Percentiles rank a stretch among this genome's conserved stretches.
Evolutionary conservation across 2,113 vertebrate species (phyloP).

Genomic region (Megaptera novaeangliae): DNA sequence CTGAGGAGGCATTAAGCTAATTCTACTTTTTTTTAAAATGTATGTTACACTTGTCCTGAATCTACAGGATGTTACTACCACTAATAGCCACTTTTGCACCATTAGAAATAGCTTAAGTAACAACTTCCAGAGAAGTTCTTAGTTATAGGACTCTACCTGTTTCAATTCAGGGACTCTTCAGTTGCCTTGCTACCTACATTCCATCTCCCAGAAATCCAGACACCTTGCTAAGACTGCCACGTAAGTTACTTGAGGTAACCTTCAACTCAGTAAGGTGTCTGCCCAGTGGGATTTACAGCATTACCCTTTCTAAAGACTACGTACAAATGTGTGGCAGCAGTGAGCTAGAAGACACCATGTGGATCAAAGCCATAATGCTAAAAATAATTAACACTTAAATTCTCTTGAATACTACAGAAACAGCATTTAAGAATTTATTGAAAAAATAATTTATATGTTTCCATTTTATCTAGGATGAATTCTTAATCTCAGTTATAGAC

Average conservation of each 20-base stretch:
- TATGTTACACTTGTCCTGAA: not conserved
- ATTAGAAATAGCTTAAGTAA: not conserved
- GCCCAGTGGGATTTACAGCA: not conserved
- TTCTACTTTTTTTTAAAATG: not conserved
- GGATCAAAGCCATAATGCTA: not conserved
- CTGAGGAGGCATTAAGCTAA: not conserved
- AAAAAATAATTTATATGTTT: not conserved
- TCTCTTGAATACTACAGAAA: not conserved
- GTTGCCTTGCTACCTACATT: not conserved
- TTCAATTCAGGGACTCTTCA: not conserved
- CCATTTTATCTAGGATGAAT: not conserved
- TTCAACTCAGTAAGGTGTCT: not conserved
- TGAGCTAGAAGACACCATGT: not conserved
- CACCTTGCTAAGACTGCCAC: not conserved
- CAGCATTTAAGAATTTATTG: not conserved
- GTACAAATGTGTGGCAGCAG: not conserved
- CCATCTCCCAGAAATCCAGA: not conserved
- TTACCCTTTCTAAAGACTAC: not conserved
- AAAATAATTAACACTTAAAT: not conserved
- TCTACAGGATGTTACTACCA: not conserved
- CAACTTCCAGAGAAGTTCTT: not conserved
- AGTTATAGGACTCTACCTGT: not conserved
- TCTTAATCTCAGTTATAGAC: not conserved
- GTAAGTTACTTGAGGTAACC: not conserved
- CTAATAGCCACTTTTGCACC: not conserved